Conservation (phyloP, 2,113 vertebrate genomes). For the Nycticryphes semicollaris region DNA sequence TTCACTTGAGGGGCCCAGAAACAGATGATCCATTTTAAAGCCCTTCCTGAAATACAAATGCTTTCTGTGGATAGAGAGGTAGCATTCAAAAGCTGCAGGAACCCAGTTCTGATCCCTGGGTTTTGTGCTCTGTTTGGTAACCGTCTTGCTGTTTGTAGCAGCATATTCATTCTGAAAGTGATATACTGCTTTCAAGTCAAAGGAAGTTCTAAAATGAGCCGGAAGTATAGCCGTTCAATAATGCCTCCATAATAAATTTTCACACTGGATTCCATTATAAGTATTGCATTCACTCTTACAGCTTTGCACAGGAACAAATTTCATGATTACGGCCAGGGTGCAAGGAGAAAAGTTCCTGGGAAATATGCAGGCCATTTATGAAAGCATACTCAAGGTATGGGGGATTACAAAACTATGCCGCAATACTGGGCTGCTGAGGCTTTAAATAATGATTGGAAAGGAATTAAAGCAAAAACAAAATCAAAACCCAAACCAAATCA, state of each 20-base stretch:
- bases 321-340: background rate
- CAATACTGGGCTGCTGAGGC: background rate
- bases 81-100: background rate
- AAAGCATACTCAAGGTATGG: background rate
- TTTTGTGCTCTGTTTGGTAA: background rate
- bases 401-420: background rate
- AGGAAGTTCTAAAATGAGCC: slow-evolving; percentile 32
- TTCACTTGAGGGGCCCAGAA: background rate
- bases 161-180: slow-evolving; percentile 29
- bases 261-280: background rate
- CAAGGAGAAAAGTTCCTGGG: background rate
- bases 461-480: background rate
- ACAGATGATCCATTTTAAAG: background rate
- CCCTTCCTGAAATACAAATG: background rate
- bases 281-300: background rate
- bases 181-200: background rate
- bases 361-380: background rate
- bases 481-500: background rate
- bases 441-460: background rate
- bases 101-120: background rate
- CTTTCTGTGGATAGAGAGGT: background rate
- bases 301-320: background rate
- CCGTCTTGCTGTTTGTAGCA: background rate
- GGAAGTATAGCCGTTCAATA: background rate
- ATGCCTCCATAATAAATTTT: slow-evolving; percentile 25